phyloP scores from a whole-genome alignment of 2,888 invertebrate species.

The Acleris sparsana region DNA sequence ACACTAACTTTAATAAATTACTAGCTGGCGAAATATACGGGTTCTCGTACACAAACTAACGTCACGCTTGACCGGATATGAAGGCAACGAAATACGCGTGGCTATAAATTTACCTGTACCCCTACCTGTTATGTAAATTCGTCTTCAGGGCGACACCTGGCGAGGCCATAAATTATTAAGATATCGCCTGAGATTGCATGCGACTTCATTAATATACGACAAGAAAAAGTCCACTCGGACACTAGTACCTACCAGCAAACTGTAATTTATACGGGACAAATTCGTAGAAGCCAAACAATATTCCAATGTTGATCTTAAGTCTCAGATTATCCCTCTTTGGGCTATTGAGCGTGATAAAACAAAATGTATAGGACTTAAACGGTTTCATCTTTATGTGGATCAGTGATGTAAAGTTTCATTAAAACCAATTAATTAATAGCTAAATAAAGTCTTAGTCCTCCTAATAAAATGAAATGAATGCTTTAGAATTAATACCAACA shows the following conservation, averaged over 20 bases:
- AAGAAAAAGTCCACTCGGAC: conserved; percentile 62
- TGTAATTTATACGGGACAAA: conserved; percentile 9
- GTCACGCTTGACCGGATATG: conserved; percentile 29
- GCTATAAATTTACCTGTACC: conserved; percentile 56
- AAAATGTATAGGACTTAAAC: conserved; percentile 20
- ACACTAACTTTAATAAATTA: too few species aligned
- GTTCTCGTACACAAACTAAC: not conserved
- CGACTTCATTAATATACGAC: conserved; percentile 72
- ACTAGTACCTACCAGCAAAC: conserved; percentile 43
- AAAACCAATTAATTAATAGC: too few species aligned
- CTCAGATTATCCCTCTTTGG: conserved; percentile 23
- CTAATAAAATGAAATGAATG: not conserved
- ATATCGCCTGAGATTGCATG: conserved; percentile 71
- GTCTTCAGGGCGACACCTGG: conserved; percentile 69
- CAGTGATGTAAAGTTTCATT: conserved; percentile 14
- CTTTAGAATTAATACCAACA: not conserved
- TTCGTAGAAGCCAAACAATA: conserved; percentile 25
- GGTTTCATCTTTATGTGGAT: conserved; percentile 21
- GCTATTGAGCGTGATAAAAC: conserved; percentile 22
- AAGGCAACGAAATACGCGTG: conserved; percentile 56
- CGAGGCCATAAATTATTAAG: conserved; percentile 75
- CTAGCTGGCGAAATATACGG: too few species aligned
- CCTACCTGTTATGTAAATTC: conserved; percentile 65
- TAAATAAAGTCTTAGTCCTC: too few species aligned
- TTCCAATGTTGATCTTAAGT: conserved; percentile 20